A percentile compares a stretch with the other conserved stretches of the same genome.
Conservation (phyloP, 2,888 invertebrate genomes). For the Oligia fasciuncula region DNA sequence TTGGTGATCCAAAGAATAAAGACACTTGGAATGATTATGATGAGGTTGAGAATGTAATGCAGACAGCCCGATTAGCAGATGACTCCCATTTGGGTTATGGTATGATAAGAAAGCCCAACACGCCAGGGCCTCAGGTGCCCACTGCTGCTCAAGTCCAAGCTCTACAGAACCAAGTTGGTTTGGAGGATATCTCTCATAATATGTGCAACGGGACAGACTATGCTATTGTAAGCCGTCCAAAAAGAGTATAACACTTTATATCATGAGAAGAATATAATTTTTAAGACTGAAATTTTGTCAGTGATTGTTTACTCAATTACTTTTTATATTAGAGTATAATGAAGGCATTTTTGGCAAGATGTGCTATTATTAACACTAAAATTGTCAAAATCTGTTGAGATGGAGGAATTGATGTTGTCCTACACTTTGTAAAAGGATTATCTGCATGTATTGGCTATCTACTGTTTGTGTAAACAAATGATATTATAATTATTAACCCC, state of each 20-base stretch:
- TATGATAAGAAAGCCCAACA: slow-evolving; percentile 92
- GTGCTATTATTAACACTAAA: slow-evolving; percentile 13
- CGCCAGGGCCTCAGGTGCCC: slow-evolving; percentile 88
- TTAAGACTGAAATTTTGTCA: slow-evolving; percentile 80
- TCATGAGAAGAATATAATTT: slow-evolving; percentile 60
- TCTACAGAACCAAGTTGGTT: slow-evolving; percentile 84
- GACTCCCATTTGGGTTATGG: slow-evolving; percentile 95
- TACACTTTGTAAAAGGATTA: not conserved
- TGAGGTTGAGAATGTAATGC: slow-evolving; percentile 92
- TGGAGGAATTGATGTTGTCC: slow-evolving; percentile 13
- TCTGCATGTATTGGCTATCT: slow-evolving; percentile 6
- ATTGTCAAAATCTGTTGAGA: slow-evolving; percentile 18
- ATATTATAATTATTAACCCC: not conserved
- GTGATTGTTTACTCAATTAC: slow-evolving; percentile 74
- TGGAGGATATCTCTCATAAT: slow-evolving; percentile 91
- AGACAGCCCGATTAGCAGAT: slow-evolving; percentile 93
- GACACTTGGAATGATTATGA: slow-evolving; percentile 94
- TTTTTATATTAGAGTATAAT: slow-evolving; percentile 61
- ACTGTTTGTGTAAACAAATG: not conserved
- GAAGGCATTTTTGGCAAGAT: slow-evolving; percentile 36
- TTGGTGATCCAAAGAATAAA: slow-evolving; percentile 84
- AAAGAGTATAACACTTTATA: slow-evolving; percentile 91
- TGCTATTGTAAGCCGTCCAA: slow-evolving; percentile 95
- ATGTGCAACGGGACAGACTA: slow-evolving; percentile 94
- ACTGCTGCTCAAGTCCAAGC: slow-evolving; percentile 87